A percentile compares a stretch with the other conserved stretches of the same genome.
These are phyloP conservation scores for Paratilapia polleni DNA, from an alignment of 2,113 vertebrate genomes.

Conservation along the genomic window DNA sequence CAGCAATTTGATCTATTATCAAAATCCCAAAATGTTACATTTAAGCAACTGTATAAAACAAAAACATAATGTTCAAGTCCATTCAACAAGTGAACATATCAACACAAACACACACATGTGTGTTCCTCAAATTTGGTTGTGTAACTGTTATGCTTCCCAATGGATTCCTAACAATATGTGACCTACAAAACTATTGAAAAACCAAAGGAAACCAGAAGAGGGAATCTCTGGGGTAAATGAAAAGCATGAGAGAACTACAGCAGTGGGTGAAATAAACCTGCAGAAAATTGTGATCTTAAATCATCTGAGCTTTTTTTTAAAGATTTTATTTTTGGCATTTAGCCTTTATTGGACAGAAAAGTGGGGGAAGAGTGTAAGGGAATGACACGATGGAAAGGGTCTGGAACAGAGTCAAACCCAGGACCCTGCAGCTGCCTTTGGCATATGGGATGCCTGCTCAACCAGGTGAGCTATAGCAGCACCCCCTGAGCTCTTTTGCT, in stretches of 20 bases:
- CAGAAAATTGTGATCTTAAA: not conserved
- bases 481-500: not conserved
- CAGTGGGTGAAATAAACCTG: not conserved
- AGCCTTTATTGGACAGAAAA: not conserved
- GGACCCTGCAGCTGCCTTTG: not conserved
- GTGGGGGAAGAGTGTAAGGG: not conserved
- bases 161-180: not conserved
- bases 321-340: not conserved
- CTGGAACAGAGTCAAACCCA: not conserved
- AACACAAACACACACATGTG: not conserved
- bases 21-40: not conserved
- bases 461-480: not conserved
- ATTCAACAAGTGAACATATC: not conserved
- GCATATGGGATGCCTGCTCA: not conserved
- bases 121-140: conserved; percentile 1
- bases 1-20: rapidly evolving
- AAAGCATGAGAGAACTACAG: not conserved
- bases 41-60: not conserved
- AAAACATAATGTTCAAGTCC: too few species aligned
- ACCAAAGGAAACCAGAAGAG: not conserved
- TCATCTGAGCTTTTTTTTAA: not conserved
- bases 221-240: not conserved
- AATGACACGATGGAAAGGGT: not conserved
- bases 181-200: conserved; percentile 29
- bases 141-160: conserved; percentile 19